Percentiles rank a stretch among this genome's conserved stretches.
Conservation (phyloP, 1,140 invertebrate species). For the Diorhabda elongata region DNA sequence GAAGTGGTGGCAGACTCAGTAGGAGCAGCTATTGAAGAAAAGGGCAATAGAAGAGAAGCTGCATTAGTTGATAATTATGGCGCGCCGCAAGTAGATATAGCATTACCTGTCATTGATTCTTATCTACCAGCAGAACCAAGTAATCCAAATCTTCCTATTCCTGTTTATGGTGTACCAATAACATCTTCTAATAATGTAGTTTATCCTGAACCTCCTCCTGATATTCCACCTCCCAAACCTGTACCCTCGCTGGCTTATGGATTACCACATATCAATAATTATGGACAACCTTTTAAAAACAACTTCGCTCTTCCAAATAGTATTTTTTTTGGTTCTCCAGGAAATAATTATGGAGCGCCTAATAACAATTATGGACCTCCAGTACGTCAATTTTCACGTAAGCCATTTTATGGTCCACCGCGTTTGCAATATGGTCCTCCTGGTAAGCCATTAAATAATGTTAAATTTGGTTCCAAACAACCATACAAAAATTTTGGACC, state of each 20-base stretch:
- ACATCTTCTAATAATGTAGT: constrained; percentile 46
- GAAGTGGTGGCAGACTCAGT: constrained; percentile 29
- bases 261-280: constrained; percentile 32
- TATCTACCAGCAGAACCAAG: constrained; percentile 45
- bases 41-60: constrained; percentile 53
- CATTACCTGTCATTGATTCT: constrained; percentile 36
- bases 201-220: constrained; percentile 50
- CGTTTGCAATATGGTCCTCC: constrained; percentile 52
- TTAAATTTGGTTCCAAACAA: constrained; percentile 43
- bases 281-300: not conserved
- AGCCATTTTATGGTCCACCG: constrained; percentile 50
- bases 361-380: constrained; percentile 25
- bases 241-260: constrained; percentile 34
- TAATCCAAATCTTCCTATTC: constrained; percentile 49
- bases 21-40: constrained; percentile 33
- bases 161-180: constrained; percentile 55
- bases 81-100: constrained; percentile 44
- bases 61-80: constrained; percentile 52
- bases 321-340: constrained; percentile 38
- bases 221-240: constrained; percentile 44
- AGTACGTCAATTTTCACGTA: constrained; percentile 21
- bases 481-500: constrained; percentile 45
- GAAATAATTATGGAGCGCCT: constrained; percentile 31
- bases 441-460: constrained; percentile 41
- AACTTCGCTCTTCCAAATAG: not conserved